phyloP scores from a whole-genome alignment of 2,113 vertebrate species.

The Illadopsis cleaveri region DNA sequence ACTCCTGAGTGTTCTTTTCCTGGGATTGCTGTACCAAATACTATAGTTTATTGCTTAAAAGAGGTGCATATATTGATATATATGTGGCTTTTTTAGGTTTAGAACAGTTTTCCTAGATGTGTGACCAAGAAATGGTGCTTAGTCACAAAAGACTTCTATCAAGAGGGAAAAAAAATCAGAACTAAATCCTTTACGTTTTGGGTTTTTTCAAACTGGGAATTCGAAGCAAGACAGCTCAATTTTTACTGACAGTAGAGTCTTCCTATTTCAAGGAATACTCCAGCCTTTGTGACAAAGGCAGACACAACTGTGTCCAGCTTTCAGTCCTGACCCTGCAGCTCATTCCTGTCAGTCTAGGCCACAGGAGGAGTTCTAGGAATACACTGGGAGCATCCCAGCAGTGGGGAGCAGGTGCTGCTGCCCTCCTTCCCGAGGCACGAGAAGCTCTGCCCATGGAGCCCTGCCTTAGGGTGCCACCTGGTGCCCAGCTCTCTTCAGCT shows the following conservation, averaged over 20 bases:
- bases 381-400: neutral
- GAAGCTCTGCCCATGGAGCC: neutral
- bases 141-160: neutral
- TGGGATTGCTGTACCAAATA: neutral
- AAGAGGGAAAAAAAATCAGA: neutral
- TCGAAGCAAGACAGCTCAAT: neutral
- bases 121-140: neutral
- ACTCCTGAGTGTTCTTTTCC: neutral
- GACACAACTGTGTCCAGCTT: neutral
- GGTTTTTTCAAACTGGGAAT: neutral
- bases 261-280: neutral
- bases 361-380: neutral
- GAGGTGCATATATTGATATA: accelerated
- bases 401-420: accelerated
- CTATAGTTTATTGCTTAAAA: neutral
- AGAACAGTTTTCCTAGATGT: neutral
- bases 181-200: neutral
- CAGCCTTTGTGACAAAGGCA: neutral
- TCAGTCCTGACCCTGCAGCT: neutral
- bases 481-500: neutral
- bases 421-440: accelerated
- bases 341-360: neutral
- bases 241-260: neutral
- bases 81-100: accelerated
- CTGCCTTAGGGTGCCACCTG: slow-evolving; percentile 39